These are phyloP conservation scores for Cyprinodon tularosa DNA, from an alignment of 2,113 vertebrate species.

Conservation along the genomic window DNA sequence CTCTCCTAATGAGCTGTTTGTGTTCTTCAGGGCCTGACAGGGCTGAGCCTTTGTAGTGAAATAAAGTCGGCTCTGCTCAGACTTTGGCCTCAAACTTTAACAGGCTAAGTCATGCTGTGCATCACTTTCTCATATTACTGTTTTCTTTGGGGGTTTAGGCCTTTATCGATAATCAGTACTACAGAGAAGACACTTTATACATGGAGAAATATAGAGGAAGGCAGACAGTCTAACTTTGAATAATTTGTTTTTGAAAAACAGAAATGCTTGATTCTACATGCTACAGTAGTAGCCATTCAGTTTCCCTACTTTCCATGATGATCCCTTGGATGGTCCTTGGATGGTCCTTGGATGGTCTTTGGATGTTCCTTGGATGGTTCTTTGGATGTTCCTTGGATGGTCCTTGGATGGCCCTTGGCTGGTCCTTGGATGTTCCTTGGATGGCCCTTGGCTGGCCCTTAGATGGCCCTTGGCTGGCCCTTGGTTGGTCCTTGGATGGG, in stretches of 20 bases:
- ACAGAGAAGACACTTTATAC: slow-evolving; percentile 18
- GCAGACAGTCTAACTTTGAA: background rate
- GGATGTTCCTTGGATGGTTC: too few relatives aligned
- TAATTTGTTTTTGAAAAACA: background rate
- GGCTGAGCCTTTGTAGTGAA: slow-evolving; percentile 53
- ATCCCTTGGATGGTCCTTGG: too few relatives aligned
- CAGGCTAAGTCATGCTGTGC: background rate
- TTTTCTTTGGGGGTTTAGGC: slow-evolving; percentile 9
- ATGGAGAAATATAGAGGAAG: background rate
- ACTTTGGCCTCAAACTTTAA: slow-evolving; percentile 23
- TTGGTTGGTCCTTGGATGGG: too few relatives aligned
- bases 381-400: too few relatives aligned
- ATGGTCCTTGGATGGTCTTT: too few relatives aligned
- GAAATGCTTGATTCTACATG: background rate
- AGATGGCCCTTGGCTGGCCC: too few relatives aligned
- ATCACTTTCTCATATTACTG: slow-evolving; percentile 23
- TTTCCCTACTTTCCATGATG: too few relatives aligned
- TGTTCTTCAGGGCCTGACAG: slow-evolving; percentile 15
- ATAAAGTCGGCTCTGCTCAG: slow-evolving; percentile 34
- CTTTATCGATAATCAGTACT: slow-evolving; percentile 35
- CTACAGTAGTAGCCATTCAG: too few relatives aligned
- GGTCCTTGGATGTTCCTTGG: too few relatives aligned
- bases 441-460: too few relatives aligned
- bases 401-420: too few relatives aligned
- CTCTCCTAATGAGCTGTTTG: slow-evolving; percentile 55